Conservation (phyloP, 2,797 vertebrate genomes). For the Nasua narica region DNA sequence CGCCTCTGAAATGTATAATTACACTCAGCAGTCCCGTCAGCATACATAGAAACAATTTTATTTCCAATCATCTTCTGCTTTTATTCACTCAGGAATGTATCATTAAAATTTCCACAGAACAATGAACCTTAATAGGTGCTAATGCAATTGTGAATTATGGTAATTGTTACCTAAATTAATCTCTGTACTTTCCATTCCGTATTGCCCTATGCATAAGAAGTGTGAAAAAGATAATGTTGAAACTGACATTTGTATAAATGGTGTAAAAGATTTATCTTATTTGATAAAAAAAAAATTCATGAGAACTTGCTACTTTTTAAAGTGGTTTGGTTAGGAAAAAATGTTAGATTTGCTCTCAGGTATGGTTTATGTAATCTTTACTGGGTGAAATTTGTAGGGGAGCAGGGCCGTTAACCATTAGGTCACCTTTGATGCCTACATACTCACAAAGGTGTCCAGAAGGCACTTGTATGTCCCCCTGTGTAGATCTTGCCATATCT, state of each 20-base stretch:
- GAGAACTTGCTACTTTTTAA: constrained; percentile 46
- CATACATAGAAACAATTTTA: constrained; percentile 84
- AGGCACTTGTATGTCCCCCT: neutral
- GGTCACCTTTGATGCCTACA: neutral
- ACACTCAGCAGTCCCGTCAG: constrained; percentile 84
- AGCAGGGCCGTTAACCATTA: neutral
- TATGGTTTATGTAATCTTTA: neutral
- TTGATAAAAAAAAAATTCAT: constrained; percentile 45
- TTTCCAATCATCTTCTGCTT: constrained; percentile 84
- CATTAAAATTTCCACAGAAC: constrained; percentile 86
- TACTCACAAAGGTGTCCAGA: too few species aligned
- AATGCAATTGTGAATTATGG: constrained; percentile 85
- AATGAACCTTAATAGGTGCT: constrained; percentile 86
- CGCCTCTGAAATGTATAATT: constrained; percentile 84
- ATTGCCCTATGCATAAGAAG: constrained; percentile 71
- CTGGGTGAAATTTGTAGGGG: neutral
- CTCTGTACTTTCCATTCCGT: constrained; percentile 81
- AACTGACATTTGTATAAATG: constrained; percentile 74
- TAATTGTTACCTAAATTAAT: constrained; percentile 88
- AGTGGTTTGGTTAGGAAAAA: constrained; percentile 35
- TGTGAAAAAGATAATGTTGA: constrained; percentile 78
- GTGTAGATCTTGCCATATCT: neutral
- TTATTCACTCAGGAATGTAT: constrained; percentile 85
- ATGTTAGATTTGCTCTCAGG: neutral
- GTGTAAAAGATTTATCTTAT: constrained; percentile 59